These are phyloP conservation scores for Gopherus evgoodei DNA, from an alignment of 2,113 vertebrate species.

Conservation along the genomic window DNA sequence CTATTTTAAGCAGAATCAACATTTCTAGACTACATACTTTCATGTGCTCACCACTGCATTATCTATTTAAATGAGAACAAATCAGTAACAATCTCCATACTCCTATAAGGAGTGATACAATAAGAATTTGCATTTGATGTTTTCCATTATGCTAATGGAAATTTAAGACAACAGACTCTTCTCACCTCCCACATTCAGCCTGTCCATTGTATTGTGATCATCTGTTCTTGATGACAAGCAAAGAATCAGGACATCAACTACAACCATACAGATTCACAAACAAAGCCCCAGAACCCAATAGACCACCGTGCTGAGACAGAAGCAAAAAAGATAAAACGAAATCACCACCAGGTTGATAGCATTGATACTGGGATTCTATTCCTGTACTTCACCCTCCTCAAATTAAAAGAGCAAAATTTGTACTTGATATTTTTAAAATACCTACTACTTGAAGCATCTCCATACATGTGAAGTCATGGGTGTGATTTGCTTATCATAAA, in stretches of 20 bases:
- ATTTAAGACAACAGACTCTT: slow-evolving; percentile 61
- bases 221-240: slow-evolving; percentile 70
- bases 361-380: slow-evolving; percentile 70
- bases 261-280: slow-evolving; percentile 76
- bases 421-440: background rate
- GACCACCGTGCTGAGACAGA: slow-evolving; percentile 78
- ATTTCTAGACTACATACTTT: background rate
- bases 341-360: slow-evolving; percentile 69
- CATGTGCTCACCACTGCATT: slow-evolving; percentile 15
- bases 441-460: slow-evolving; percentile 4
- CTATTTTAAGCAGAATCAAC: slow-evolving; percentile 21
- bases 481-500: background rate
- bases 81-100: background rate
- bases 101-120: background rate
- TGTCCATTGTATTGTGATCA: slow-evolving; percentile 80
- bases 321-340: slow-evolving; percentile 53
- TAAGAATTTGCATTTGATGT: slow-evolving; percentile 7
- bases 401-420: slow-evolving; percentile 17
- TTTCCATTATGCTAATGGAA: slow-evolving; percentile 23
- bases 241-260: slow-evolving; percentile 77
- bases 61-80: background rate
- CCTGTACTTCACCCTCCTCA: slow-evolving; percentile 79
- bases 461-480: background rate
- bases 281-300: slow-evolving; percentile 73
- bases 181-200: slow-evolving; percentile 81